phyloP scores from a whole-genome alignment of 2,797 vertebrate species.

The Salmo trutta region DNA sequence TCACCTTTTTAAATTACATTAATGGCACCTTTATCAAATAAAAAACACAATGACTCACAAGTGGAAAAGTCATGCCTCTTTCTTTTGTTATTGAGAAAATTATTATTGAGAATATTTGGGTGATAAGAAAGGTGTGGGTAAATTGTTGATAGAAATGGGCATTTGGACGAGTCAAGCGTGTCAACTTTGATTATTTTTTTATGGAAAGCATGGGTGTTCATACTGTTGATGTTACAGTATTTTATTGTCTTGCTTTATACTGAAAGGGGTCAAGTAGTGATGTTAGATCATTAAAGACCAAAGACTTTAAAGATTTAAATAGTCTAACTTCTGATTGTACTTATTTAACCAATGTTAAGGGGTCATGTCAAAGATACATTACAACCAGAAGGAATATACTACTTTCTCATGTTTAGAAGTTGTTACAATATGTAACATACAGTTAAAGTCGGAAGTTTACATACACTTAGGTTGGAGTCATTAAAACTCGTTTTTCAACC shows the following conservation, averaged over 20 bases:
- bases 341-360: not conserved
- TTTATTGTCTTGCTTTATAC: slow-evolving; percentile 14
- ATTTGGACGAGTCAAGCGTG: slow-evolving; percentile 4
- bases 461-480: too few species aligned
- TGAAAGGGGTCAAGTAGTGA: slow-evolving; percentile 29
- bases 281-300: slow-evolving; percentile 23
- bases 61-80: slow-evolving; percentile 17
- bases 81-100: not conserved
- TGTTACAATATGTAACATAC: not conserved
- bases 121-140: slow-evolving; percentile 17
- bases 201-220: slow-evolving; percentile 28
- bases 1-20: slow-evolving; percentile 24
- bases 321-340: not conserved
- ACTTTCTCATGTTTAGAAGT: not conserved
- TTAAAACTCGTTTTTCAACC: too few species aligned
- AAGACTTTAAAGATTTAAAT: not conserved
- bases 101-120: not conserved
- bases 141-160: not conserved
- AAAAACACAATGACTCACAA: slow-evolving; percentile 39
- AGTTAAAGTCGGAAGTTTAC: too few species aligned
- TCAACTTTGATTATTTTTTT: slow-evolving; percentile 39
- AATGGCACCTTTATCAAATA: slow-evolving; percentile 39
- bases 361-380: too few species aligned
- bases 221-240: slow-evolving; percentile 25
- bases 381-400: not conserved